phyloP scores from a whole-genome alignment of 2,888 invertebrate genomes.

The Hyposoter dolosus region DNA sequence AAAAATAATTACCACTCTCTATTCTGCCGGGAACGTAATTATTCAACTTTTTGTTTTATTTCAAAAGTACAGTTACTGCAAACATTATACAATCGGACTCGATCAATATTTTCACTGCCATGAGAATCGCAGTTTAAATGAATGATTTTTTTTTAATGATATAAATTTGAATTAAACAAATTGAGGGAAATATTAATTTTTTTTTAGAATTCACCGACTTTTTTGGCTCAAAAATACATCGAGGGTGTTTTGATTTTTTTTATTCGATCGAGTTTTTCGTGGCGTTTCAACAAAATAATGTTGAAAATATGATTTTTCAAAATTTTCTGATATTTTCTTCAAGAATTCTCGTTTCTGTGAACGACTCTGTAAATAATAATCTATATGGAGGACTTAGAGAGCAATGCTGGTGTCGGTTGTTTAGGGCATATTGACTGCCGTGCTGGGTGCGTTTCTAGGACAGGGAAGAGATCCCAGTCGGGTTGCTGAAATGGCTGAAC shows the following conservation, averaged over 20 bases:
- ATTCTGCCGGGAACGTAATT: slow-evolving; percentile 31
- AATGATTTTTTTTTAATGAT: slow-evolving; percentile 2
- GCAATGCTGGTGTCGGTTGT: slow-evolving; percentile 84
- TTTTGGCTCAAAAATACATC: not conserved
- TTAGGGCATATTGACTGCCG: slow-evolving; percentile 97
- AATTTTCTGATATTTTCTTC: not conserved
- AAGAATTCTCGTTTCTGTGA: not conserved
- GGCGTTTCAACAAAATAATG: not conserved
- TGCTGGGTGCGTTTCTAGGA: slow-evolving; percentile 96
- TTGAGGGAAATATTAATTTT: not conserved
- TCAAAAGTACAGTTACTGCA: not conserved
- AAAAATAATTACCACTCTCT: slow-evolving; percentile 55
- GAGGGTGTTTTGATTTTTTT: not conserved
- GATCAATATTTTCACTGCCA: not conserved
- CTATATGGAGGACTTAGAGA: slow-evolving; percentile 64
- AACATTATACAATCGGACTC: not conserved
- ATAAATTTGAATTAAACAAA: not conserved
- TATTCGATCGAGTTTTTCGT: not conserved
- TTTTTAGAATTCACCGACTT: not conserved
- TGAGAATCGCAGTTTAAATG: fast-evolving
- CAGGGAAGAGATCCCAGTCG: slow-evolving; percentile 94
- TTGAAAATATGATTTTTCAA: not conserved
- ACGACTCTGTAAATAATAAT: slow-evolving; percentile 76
- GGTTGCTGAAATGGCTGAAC: slow-evolving; percentile 97
- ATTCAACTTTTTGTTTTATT: not conserved